Base-by-base conservation (phyloP, 2,888 invertebrate genomes). In the Idaea straminata region DNA sequence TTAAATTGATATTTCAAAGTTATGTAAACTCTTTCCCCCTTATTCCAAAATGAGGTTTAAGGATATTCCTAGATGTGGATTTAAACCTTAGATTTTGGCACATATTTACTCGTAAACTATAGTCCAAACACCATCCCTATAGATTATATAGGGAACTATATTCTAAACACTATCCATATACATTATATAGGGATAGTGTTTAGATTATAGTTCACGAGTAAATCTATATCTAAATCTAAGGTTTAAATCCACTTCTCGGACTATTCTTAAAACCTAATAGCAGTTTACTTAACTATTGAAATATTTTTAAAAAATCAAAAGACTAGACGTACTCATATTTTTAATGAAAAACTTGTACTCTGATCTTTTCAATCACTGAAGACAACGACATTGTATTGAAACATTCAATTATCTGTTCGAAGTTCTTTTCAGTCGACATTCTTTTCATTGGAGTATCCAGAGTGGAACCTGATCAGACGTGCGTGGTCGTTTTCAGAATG, bases 381-480 rank as follows among this genome's bases (percentile, higher is more conserved):
- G 15, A n/a, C 35, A 62, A 35, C 15, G 62, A 47, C 38, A 57
- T 57, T 36, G n/a, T 64, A 13, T 64, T 61, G 34, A 25, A 61
- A 65, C 36, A 69, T 65, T 69, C 62, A 69, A 69, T 72, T 66
- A 65, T 59, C 47, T 10, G 10, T 63, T 15, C 61, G 58, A 62
- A 35, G 35, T 58, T 66, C 62, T 61, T 63, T 71, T 72, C 65
- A 69, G 66, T 70, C 67, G 68, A 66, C 74, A 76, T 80, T 83
- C 78, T 78, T 81, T 84, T 82, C 80, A 78, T 66, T 66, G 62
- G 64, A 77, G 68, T 74, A 80, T 83, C 76, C 81, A 72, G 79
- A 73, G 78, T 81, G 77, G 72, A 79, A 79, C 74, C 69, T 66
- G 62, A 58, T 62, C 63, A 64, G 61, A 62, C 64, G 60, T 64